Conservation (phyloP, 2,888 invertebrate genomes). For the Macaria notata region DNA sequence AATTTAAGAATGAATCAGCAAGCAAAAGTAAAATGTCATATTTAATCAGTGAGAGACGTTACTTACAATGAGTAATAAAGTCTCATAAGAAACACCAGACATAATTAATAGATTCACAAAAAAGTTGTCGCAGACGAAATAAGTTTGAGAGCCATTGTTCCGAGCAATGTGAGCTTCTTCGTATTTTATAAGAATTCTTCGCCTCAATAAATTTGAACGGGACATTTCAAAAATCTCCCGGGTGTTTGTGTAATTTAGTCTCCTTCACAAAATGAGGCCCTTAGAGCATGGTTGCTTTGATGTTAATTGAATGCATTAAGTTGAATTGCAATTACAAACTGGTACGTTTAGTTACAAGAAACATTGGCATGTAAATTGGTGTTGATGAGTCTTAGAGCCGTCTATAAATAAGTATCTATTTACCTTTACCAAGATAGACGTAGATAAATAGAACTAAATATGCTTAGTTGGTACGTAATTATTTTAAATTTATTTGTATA, state of each 20-base stretch:
- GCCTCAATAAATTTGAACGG: constrained; percentile 30
- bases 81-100: too few relatives aligned
- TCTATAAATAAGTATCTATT: not conserved
- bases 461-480: too few relatives aligned
- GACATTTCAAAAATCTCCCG: constrained; percentile 33
- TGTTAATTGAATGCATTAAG: constrained; percentile 28
- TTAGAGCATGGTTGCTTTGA: constrained; percentile 31
- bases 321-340: constrained; percentile 23
- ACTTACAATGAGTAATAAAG: too few relatives aligned
- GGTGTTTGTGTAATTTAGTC: constrained; percentile 33
- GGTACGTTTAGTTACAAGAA: not conserved
- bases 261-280: constrained; percentile 28
- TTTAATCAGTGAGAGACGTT: too few relatives aligned
- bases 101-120: too few relatives aligned
- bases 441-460: too few relatives aligned
- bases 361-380: constrained; percentile 5
- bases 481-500: too few relatives aligned
- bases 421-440: too few relatives aligned
- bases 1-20: too few relatives aligned
- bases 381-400: constrained; percentile 2
- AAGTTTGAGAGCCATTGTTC: too few relatives aligned
- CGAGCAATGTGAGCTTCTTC: constrained; percentile 19
- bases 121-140: too few relatives aligned
- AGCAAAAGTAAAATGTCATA: too few relatives aligned
- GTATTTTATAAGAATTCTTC: constrained; percentile 27